These are phyloP conservation scores for Chiloscyllium plagiosum DNA, from an alignment of 2,113 vertebrate genomes.

Conservation along the genomic window DNA sequence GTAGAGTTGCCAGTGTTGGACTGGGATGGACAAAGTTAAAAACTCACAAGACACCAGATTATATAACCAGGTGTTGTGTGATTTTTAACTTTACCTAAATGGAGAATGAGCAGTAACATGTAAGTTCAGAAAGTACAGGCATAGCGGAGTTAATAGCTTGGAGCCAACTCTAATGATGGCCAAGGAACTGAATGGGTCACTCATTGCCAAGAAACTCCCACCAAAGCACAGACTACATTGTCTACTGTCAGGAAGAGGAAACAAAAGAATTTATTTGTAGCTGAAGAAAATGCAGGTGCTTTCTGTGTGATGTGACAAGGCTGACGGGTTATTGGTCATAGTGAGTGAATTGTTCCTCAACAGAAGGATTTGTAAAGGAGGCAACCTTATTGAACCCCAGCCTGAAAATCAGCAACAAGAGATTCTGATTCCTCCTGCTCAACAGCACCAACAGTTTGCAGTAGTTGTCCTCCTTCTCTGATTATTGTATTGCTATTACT, in stretches of 20 bases:
- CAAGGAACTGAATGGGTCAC: not conserved
- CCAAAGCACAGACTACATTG: not conserved
- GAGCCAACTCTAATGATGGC: not conserved
- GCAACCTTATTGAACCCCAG: not conserved
- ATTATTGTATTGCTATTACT: not conserved
- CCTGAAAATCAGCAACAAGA: not conserved
- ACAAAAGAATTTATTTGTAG: not conserved
- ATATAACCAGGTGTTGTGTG: too few relatives aligned
- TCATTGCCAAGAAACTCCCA: not conserved
- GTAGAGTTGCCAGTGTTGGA: too few relatives aligned
- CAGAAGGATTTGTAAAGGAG: not conserved
- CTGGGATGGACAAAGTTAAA: too few relatives aligned
- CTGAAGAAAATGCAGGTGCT: not conserved
- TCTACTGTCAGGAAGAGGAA: not conserved
- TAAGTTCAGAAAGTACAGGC: not conserved
- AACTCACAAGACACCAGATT: too few relatives aligned
- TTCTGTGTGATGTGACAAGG: not conserved
- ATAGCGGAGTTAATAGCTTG: not conserved
- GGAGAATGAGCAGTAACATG: not conserved
- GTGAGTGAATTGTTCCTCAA: not conserved
- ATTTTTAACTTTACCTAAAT: not conserved
- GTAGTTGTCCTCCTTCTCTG: not conserved
- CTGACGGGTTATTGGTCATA: not conserved
- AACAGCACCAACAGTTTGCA: not conserved
- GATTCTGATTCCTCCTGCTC: not conserved